Conservation (phyloP, 2,888 invertebrate genomes). For the Lottia scabra region DNA sequence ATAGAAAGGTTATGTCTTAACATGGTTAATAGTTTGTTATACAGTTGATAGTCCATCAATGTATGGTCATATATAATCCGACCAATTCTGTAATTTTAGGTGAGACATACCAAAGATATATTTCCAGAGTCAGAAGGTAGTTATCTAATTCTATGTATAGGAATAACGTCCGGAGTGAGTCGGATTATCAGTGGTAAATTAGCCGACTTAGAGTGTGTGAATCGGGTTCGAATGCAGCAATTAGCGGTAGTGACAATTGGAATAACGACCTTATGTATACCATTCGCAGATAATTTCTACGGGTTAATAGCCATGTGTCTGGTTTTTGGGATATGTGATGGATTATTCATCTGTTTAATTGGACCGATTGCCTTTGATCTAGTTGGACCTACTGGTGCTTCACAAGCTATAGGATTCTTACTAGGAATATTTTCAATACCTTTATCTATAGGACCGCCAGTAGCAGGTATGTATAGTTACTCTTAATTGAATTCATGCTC, state of each 20-base stretch:
- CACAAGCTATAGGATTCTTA: slow-evolving; percentile 91
- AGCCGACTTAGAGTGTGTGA: slow-evolving; percentile 82
- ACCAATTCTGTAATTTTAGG: slow-evolving; percentile 51
- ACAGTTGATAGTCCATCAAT: too few species aligned
- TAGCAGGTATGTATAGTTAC: slow-evolving; percentile 78
- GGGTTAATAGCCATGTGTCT: slow-evolving; percentile 80
- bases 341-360: slow-evolving; percentile 89
- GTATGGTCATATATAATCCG: too few species aligned
- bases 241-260: slow-evolving; percentile 65
- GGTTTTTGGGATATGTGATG: slow-evolving; percentile 90
- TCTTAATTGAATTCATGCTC: too few species aligned
- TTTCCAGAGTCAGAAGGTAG: slow-evolving; percentile 77
- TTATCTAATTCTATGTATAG: slow-evolving; percentile 86
- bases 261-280: slow-evolving; percentile 55
- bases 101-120: slow-evolving; percentile 77
- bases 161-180: slow-evolving; percentile 85
- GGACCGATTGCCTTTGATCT: slow-evolving; percentile 93
- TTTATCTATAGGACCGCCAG: slow-evolving; percentile 85
- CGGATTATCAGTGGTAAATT: slow-evolving; percentile 85
- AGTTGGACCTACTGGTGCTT: slow-evolving; percentile 84
- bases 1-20: too few species aligned
- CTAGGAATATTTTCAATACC: slow-evolving; percentile 88
- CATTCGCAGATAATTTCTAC: slow-evolving; percentile 72
- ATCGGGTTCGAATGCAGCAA: slow-evolving; percentile 87
- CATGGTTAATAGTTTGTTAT: too few species aligned